These are phyloP conservation scores for Drosophila parabipectinata DNA, from an alignment of 1,140 invertebrate species.

Conservation along the genomic window DNA sequence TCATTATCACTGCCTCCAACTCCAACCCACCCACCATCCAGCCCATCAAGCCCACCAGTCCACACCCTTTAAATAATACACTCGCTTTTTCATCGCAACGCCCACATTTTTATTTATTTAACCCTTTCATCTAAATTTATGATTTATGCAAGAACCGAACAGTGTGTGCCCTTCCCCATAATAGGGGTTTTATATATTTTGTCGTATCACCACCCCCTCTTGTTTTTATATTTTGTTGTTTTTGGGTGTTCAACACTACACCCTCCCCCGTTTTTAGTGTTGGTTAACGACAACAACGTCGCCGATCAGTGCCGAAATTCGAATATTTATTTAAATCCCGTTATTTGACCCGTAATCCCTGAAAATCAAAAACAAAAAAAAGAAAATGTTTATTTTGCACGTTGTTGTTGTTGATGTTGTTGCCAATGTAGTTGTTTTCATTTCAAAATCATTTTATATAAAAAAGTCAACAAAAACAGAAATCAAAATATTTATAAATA, in stretches of 20 bases:
- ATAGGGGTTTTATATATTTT: not conserved
- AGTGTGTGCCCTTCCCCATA: slow-evolving; percentile 13
- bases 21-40: not conserved
- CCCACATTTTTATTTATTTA: slow-evolving; percentile 35
- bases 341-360: slow-evolving; percentile 1
- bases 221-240: slow-evolving; percentile 7
- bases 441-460: slow-evolving; percentile 5
- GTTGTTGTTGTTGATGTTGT: slow-evolving; percentile 76
- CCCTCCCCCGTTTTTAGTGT: not conserved
- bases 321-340: slow-evolving; percentile 12
- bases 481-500: not conserved
- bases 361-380: not conserved
- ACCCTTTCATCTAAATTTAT: slow-evolving; percentile 14
- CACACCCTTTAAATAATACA: slow-evolving; percentile 1
- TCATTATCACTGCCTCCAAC: slow-evolving; percentile 1
- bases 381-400: slow-evolving; percentile 60
- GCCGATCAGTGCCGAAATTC: not conserved
- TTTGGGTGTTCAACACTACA: not conserved
- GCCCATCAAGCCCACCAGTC: not conserved
- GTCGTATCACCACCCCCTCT: not conserved
- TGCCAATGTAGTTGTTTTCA: slow-evolving; percentile 49
- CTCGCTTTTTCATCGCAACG: slow-evolving; percentile 23
- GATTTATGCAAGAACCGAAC: slow-evolving; percentile 11
- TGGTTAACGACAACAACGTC: not conserved
- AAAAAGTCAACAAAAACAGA: slow-evolving; percentile 3